phyloP scores from a whole-genome alignment of 2,113 vertebrate species.

The Phylloscopus whistleri region DNA sequence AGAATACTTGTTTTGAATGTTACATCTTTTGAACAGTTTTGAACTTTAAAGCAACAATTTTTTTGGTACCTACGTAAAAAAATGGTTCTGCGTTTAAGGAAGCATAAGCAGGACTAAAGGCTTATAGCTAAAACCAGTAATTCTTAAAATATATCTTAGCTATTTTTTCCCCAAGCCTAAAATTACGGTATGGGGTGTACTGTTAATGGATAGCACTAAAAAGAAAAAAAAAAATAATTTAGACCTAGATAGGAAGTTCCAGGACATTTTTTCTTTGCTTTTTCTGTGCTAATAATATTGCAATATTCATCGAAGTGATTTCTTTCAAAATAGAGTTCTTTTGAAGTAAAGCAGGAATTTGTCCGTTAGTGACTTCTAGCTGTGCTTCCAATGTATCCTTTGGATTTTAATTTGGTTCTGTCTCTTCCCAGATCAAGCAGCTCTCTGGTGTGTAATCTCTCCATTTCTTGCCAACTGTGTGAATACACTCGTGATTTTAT shows the following conservation, averaged over 20 bases:
- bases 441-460: neutral
- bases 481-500: neutral
- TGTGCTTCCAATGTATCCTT: neutral
- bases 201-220: neutral
- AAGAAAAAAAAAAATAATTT: neutral
- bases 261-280: neutral
- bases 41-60: neutral
- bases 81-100: neutral
- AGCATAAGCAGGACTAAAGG: neutral
- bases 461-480: neutral
- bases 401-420: neutral
- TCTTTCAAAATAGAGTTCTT: neutral
- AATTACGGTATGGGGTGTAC: no score
- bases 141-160: neutral
- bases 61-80: neutral
- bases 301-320: neutral
- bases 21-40: neutral
- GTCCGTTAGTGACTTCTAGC: neutral
- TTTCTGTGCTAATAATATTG: neutral
- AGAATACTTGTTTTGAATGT: neutral
- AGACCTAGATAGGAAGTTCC: neutral
- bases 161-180: neutral
- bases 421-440: neutral
- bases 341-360: neutral
- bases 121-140: neutral